These are phyloP conservation scores for Dryobotodes eremita DNA, from an alignment of 2,888 invertebrate genomes.

Conservation along the genomic window DNA sequence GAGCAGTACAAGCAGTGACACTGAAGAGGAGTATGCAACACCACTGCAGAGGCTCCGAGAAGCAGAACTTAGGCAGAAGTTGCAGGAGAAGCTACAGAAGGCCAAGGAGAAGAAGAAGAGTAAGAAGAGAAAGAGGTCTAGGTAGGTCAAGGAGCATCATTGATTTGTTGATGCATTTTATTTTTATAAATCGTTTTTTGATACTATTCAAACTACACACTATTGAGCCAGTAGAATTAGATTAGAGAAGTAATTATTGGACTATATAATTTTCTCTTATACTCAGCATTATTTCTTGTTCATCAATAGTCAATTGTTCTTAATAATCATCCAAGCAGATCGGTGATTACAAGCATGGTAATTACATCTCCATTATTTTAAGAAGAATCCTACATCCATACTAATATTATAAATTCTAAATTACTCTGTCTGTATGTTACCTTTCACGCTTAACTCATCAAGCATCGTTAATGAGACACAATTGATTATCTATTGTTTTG, in stretches of 20 bases:
- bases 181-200: background rate
- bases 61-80: conserved; percentile 93
- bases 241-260: background rate
- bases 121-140: conserved; percentile 82
- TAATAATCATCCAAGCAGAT: background rate
- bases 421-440: too few relatives aligned
- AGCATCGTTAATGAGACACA: too few relatives aligned
- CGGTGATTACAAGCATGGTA: background rate
- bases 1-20: conserved; percentile 98
- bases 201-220: background rate
- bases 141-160: conserved; percentile 68
- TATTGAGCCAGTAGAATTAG: background rate
- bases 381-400: background rate
- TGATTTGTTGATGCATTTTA: background rate
- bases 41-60: conserved; percentile 95
- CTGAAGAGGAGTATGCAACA: conserved; percentile 95
- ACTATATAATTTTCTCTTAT: background rate
- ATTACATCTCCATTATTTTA: background rate
- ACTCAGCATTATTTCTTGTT: background rate
- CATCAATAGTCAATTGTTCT: background rate
- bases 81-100: conserved; percentile 92
- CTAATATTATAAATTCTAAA: too few relatives aligned
- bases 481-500: too few relatives aligned
- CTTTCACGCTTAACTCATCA: too few relatives aligned
- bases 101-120: conserved; percentile 90